phyloP scores from a whole-genome alignment of 2,113 vertebrate genomes.

The Phalacrocorax carbo region DNA sequence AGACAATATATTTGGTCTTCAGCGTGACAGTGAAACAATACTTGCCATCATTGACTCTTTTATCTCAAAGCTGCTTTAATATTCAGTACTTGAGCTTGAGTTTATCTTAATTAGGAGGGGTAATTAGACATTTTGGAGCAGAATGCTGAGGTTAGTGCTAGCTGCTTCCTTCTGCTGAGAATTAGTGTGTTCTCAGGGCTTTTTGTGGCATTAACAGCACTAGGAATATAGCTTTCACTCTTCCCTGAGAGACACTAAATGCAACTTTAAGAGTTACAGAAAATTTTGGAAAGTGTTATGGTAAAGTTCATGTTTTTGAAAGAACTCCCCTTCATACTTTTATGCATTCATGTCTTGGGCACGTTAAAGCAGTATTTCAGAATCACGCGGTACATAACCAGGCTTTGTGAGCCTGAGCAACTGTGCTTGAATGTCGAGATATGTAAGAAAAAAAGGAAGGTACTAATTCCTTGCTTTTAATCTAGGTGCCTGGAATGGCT shows the following conservation, averaged over 20 bases:
- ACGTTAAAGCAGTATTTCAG: background rate
- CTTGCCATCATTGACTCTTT: background rate
- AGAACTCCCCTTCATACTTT: background rate
- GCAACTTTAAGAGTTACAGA: background rate
- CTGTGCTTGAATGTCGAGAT: background rate
- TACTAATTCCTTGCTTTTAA: conserved; percentile 5
- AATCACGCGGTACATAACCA: background rate
- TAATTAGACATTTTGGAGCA: background rate
- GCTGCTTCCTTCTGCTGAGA: background rate
- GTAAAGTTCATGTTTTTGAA: background rate
- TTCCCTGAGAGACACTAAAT: background rate
- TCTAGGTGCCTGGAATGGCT: conserved; percentile 97
- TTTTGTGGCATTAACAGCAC: background rate
- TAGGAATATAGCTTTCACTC: background rate
- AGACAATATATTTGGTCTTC: background rate
- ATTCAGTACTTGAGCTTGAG: background rate
- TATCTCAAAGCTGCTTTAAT: background rate
- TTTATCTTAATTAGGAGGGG: background rate
- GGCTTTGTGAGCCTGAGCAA: background rate
- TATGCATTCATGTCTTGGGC: fast-evolving
- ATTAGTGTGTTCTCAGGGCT: background rate
- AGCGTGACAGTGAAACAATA: background rate
- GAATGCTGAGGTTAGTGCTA: background rate
- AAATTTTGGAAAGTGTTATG: background rate
- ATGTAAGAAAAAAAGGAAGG: background rate